Base-by-base conservation (phyloP, 2,113 vertebrate genomes). In the Cyprinus carpio region DNA sequence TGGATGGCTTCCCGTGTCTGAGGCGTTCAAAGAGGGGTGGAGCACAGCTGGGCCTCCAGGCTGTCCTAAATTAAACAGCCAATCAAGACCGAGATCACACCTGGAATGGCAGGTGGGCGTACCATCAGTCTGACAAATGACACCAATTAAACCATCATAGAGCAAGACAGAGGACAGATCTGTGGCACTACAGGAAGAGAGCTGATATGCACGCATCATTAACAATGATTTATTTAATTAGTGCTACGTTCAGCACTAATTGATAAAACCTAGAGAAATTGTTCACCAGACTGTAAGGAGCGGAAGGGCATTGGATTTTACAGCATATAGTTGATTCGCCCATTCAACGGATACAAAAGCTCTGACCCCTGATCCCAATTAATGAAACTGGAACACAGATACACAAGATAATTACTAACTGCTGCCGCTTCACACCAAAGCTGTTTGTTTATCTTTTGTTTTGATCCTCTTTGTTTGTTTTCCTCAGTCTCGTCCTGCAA, bases 71-170 rank as follows among this genome's bases (percentile, higher is more conserved):
- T 64, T 86, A 87, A 89, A 79, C 93, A 92, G 82, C 90, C 91
- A 93, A 94, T 92, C 92, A 90, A 56, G 37, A 65, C 72, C 72
- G 51, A 71, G 43, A 67, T 76, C 91, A 92, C 94, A 95, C 94
- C 93, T 94, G 94, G 94, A 93, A 87, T 87, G 90, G 91, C 91
- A 93, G 91, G 89, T 93, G 91, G 92, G 87, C 85, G 67, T 72
- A 37, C 82, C 71, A 89, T 88, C 88, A 86, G 81, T 79, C 87
- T 83, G 37, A 71, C 88, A 91, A 92, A 92, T 92, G 89, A 90
- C 87, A 87, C 82, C 90, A 88, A 91, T 93, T 89, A 92, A 87
- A 77, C 82, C 85, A 86, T 90, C 88, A 86, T 81, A 81, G 29
- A 84, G 51, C 23, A 60, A 84, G 27, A 81, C 34, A 40, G 37